These are phyloP conservation scores for Theretra japonica DNA, from an alignment of 2,888 invertebrate genomes.

Conservation along the genomic window DNA sequence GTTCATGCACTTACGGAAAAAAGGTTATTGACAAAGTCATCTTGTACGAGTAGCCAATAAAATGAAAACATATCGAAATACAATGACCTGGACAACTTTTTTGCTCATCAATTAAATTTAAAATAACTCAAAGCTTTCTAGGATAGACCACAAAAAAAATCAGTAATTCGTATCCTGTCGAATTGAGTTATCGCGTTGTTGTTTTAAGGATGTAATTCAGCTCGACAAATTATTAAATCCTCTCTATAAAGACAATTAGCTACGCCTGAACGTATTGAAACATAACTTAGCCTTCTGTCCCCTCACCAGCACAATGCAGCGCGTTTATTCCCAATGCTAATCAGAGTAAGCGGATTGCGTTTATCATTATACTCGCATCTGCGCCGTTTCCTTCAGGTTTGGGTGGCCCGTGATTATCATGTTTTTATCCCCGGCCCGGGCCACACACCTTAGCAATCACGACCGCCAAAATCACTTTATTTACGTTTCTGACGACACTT, in stretches of 20 bases:
- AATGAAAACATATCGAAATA: too few relatives aligned
- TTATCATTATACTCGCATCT: slow-evolving; percentile 19
- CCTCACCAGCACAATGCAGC: background rate
- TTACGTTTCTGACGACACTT: slow-evolving; percentile 50
- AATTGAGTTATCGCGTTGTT: too few relatives aligned
- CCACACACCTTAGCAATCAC: slow-evolving; percentile 58
- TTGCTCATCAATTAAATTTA: too few relatives aligned
- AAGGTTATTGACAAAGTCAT: too few relatives aligned
- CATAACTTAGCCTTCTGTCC: background rate
- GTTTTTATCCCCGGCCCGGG: slow-evolving; percentile 45
- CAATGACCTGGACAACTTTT: too few relatives aligned
- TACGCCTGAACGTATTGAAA: background rate
- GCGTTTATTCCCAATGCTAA: slow-evolving; percentile 1
- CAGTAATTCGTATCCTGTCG: too few relatives aligned
- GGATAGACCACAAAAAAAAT: too few relatives aligned
- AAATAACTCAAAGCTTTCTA: too few relatives aligned
- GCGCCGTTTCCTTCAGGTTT: slow-evolving; percentile 42
- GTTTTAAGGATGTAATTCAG: too few relatives aligned
- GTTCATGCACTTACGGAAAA: background rate
- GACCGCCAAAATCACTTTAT: slow-evolving; percentile 57
- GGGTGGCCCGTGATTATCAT: slow-evolving; percentile 53
- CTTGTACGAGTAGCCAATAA: too few relatives aligned
- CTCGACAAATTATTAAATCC: background rate
- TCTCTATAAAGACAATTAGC: background rate
- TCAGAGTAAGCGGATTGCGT: slow-evolving; percentile 41